Evolutionary conservation across 2,888 invertebrate species (phyloP).

Genomic region (Cephus nigrinus): DNA sequence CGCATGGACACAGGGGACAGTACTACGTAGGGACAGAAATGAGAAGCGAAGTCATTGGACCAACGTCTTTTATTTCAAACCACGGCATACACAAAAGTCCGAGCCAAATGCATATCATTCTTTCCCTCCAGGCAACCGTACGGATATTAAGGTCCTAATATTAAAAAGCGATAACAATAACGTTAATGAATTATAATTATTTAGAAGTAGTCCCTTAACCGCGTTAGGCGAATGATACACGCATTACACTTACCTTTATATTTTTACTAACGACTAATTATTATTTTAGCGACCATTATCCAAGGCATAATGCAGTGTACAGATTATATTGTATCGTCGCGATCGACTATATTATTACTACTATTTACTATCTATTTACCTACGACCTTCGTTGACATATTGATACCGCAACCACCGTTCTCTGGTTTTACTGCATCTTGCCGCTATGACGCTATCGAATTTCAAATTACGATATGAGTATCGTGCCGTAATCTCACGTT

Average conservation of each 20-base stretch:
- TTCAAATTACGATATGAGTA: neutral
- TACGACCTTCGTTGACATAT: neutral
- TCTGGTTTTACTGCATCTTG: neutral
- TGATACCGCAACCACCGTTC: neutral
- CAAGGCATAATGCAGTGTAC: conserved; percentile 17
- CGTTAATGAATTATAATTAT: conserved; percentile 44
- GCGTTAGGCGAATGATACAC: conserved; percentile 25
- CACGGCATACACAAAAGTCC: conserved; percentile 25
- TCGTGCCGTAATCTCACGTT: neutral
- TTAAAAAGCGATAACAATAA: conserved; percentile 37
- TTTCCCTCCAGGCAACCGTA: conserved; percentile 44
- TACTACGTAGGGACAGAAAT: neutral
- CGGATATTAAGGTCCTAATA: conserved; percentile 36
- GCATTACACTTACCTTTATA: conserved; percentile 19
- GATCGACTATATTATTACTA: conserved; percentile 1
- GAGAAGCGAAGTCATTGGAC: neutral
- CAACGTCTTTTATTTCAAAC: neutral
- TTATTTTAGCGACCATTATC: conserved; percentile 16
- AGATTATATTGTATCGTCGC: conserved; percentile 9
- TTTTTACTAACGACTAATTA: conserved; percentile 34
- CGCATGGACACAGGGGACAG: neutral
- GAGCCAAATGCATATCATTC: conserved; percentile 52
- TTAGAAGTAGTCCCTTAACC: conserved; percentile 32
- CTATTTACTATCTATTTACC: neutral
- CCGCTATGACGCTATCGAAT: neutral